These are phyloP conservation scores for Eulemur rufifrons DNA, from an alignment of 2,113 vertebrate species.

Conservation along the genomic window DNA sequence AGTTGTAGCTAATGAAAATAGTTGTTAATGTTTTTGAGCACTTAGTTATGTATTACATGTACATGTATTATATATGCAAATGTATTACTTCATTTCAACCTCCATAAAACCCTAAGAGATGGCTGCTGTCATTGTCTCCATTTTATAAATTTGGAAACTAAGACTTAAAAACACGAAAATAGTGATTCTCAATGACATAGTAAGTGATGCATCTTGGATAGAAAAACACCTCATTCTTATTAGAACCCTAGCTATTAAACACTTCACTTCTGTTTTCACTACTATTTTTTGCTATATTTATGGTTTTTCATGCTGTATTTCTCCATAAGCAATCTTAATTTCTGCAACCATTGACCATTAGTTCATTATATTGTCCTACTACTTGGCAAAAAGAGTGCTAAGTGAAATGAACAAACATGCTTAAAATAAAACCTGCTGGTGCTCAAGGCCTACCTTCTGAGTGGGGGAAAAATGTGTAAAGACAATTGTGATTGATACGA, in stretches of 20 bases:
- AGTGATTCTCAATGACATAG: not conserved
- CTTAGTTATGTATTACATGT: not conserved
- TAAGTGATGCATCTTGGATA: not conserved
- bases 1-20: not conserved
- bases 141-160: not conserved
- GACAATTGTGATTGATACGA: not conserved
- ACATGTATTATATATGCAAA: not conserved
- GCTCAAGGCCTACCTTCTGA: not conserved
- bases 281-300: not conserved
- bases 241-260: not conserved
- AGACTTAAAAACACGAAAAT: not conserved
- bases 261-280: not conserved
- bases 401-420: not conserved
- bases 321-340: not conserved
- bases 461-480: not conserved
- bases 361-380: not conserved
- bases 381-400: not conserved
- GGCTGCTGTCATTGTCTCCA: not conserved
- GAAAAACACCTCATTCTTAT: not conserved
- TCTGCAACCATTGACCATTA: not conserved
- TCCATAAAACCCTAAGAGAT: not conserved
- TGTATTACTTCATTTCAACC: not conserved
- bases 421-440: not conserved
- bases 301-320: not conserved
- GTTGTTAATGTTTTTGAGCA: not conserved